Base-by-base conservation (phyloP, 2,888 invertebrate species). In the Hymenopus coronatus region DNA sequence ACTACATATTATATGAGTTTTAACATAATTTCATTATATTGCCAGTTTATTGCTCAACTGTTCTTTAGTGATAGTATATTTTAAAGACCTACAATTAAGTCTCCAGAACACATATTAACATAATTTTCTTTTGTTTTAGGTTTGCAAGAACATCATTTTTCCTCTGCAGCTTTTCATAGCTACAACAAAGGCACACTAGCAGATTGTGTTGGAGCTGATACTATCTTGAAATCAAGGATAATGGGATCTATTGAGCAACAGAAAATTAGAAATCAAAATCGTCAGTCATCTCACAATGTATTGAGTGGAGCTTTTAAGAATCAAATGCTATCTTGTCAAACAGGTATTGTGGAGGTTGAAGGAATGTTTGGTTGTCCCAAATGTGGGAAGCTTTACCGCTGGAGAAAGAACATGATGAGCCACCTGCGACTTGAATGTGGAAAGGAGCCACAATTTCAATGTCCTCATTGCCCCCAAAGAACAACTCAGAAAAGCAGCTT, bases 401-500 rank as follows among this genome's bases (percentile, higher is more conserved):
- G 91, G 86, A 91, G 91, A 54, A 90, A 91, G 20, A 91, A 91
- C 85, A 90, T 92, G 30, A 91, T 91, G 82, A 90, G 92, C 25
- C 92, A 92, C 87, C 91, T 91, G 87, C 91, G 92, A 84, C 91
- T 91, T 86, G 92, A 92, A 85, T 92, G 92, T 89, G 92, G 92
- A 8, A 91, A 91, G 83, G 92, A 91, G 88, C 92, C 92, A 14
- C 91, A 91, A 83, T 93, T 93, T 89, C 90, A 91, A 82, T 93
- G 93, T 88, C 92, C 93, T 2, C 93, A 93, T 88, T 94, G 94
- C 90, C 90, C 91, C 14, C 93, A 92, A 88, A 92, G 91, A 54
- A 92, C 92, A 14, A 93, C 93, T 85, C 92, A 92, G 46, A 91
- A 91, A 84, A 87, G 89, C 81, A 90, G 88, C 40, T 83, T 91